These are phyloP conservation scores for Acrocyrtus sp. DNA, from an alignment of 2,888 invertebrate genomes.

Conservation along the genomic window DNA sequence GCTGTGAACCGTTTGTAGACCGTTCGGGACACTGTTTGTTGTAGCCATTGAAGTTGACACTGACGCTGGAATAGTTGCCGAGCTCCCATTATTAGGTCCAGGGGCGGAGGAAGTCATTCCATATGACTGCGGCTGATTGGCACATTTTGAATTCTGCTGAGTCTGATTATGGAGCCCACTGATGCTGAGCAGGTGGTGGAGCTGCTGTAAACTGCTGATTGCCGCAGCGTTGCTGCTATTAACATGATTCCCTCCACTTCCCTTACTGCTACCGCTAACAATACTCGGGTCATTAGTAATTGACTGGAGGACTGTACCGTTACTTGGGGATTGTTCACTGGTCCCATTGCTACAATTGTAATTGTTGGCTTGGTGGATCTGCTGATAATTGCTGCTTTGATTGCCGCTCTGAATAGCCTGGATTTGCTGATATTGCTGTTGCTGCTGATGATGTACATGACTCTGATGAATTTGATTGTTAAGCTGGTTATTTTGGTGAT, in stretches of 20 bases:
- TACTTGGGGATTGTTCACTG: conserved; percentile 31
- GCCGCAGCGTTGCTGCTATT: conserved; percentile 45
- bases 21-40: conserved; percentile 48
- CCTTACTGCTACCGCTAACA: conserved; percentile 8
- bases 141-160: conserved; percentile 52
- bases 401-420: conserved; percentile 54
- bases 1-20: conserved; percentile 56
- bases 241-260: conserved; percentile 33
- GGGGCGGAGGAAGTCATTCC: conserved; percentile 12
- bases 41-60: conserved; percentile 45
- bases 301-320: conserved; percentile 56
- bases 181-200: conserved; percentile 49
- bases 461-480: conserved; percentile 65
- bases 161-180: conserved; percentile 44
- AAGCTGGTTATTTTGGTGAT: conserved; percentile 67
- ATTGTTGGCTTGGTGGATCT: conserved; percentile 50
- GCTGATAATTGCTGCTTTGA: conserved; percentile 40
- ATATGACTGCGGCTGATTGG: conserved; percentile 44
- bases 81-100: neutral
- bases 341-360: conserved; percentile 54
- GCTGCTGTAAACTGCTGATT: conserved; percentile 48
- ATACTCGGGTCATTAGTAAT: conserved; percentile 26
- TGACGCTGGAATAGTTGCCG: conserved; percentile 29
- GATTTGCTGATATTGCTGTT: conserved; percentile 51
- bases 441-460: conserved; percentile 64